Conservation (phyloP, 2,113 vertebrate genomes). For the Cricetomys ansorgei region DNA sequence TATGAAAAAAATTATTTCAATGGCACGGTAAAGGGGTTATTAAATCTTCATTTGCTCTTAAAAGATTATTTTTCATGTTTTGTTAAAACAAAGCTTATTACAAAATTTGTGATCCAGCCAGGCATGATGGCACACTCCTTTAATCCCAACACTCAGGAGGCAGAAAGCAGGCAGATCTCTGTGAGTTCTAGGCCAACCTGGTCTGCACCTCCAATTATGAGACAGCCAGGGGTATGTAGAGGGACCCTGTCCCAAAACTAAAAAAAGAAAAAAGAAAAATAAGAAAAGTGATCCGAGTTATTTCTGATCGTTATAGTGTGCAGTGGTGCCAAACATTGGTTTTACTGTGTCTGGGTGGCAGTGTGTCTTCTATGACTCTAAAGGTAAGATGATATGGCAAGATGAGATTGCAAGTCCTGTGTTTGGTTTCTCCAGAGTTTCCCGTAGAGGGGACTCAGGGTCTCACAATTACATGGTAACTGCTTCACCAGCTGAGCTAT, state of each 20-base stretch:
- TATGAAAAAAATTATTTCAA: background rate
- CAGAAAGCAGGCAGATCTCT: background rate
- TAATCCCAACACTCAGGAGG: background rate
- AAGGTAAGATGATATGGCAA: background rate
- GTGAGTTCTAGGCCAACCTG: background rate
- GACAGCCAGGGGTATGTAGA: background rate
- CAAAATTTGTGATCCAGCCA: background rate
- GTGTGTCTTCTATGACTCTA: background rate
- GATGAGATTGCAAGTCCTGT: background rate
- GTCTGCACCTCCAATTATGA: background rate
- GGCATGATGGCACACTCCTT: background rate
- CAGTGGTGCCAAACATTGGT: background rate
- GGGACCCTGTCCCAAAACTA: background rate
- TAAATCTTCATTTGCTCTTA: constrained; percentile 61
- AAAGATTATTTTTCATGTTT: background rate
- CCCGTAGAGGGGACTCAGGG: background rate
- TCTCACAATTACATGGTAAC: too few relatives aligned
- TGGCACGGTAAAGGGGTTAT: constrained; percentile 47
- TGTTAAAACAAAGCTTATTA: constrained; percentile 3
- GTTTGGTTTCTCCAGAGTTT: background rate
- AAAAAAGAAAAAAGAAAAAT: background rate
- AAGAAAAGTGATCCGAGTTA: background rate
- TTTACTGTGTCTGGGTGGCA: background rate
- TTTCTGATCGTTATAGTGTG: background rate
- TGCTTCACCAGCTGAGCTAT: background rate